Evolutionary conservation across 2,113 vertebrate genomes (phyloP).

Genomic region (Gulo gulo): DNA sequence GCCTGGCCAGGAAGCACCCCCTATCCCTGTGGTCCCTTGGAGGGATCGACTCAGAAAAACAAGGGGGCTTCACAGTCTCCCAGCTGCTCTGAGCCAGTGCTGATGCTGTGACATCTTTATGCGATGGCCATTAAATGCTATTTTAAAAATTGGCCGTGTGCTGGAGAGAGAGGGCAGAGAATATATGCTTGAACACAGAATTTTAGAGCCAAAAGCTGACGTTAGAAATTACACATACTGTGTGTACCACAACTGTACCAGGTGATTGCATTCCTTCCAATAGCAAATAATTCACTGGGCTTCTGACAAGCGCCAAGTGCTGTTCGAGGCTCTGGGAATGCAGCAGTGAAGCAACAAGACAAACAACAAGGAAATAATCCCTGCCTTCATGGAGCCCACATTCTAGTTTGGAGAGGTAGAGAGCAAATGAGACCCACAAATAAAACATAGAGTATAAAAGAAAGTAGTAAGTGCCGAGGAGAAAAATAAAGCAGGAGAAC

Average conservation of each 20-base stretch:
- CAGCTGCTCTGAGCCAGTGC: not conserved
- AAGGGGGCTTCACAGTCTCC: not conserved
- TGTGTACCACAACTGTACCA: not conserved
- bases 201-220: not conserved
- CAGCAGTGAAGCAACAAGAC: not conserved
- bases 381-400: not conserved
- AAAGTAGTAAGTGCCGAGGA: not conserved
- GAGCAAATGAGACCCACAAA: not conserved
- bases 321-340: not conserved
- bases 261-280: not conserved
- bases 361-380: not conserved
- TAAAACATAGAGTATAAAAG: not conserved
- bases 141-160: constrained; percentile 48
- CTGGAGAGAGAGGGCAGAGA: constrained; percentile 16
- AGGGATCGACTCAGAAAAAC: not conserved
- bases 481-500: not conserved
- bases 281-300: not conserved
- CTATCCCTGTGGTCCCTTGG: not conserved
- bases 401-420: not conserved
- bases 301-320: not conserved
- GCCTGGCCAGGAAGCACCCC: not conserved
- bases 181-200: constrained; percentile 37
- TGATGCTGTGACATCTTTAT: constrained; percentile 23
- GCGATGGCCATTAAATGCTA: constrained; percentile 52
- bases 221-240: not conserved